Evolutionary conservation across 2,113 vertebrate species (phyloP).

Genomic region (Oreochromis spilurus): DNA sequence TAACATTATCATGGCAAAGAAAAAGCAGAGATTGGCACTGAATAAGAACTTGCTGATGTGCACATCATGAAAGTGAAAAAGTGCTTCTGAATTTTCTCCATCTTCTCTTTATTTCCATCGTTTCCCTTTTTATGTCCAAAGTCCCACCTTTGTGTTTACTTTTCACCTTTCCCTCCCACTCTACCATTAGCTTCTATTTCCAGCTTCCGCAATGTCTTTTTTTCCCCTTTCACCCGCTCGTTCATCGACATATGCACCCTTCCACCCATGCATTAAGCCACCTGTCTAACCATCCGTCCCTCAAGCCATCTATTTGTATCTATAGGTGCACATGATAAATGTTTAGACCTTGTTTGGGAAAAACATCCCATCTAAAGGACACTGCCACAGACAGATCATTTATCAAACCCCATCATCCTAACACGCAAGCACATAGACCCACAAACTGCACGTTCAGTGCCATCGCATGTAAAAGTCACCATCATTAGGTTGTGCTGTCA

Average conservation of each 20-base stretch:
- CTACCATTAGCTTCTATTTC: not conserved
- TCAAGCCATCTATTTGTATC: conserved; percentile 44
- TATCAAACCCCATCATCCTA: conserved; percentile 23
- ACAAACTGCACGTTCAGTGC: conserved; percentile 8
- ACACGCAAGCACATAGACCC: conserved; percentile 2
- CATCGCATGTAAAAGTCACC: conserved; percentile 39
- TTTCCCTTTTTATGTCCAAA: not conserved
- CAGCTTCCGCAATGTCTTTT: not conserved
- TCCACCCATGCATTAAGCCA: conserved; percentile 38
- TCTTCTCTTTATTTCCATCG: not conserved
- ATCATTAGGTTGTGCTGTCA: conserved; percentile 39
- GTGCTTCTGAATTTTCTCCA: not conserved
- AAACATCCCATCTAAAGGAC: conserved; percentile 68
- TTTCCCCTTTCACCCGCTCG: not conserved
- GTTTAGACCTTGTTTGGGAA: conserved; percentile 68
- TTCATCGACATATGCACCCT: conserved; percentile 4
- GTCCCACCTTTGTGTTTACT: not conserved
- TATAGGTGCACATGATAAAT: conserved; percentile 63
- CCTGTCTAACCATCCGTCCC: conserved; percentile 51
- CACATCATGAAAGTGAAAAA: not conserved
- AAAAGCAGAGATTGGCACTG: not conserved
- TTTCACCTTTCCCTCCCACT: not conserved
- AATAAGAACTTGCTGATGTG: not conserved
- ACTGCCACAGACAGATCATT: conserved; percentile 50
- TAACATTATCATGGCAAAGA: not conserved